Evolutionary conservation across 2,113 vertebrate species (phyloP).

Genomic region (Platycercus adscitus): DNA sequence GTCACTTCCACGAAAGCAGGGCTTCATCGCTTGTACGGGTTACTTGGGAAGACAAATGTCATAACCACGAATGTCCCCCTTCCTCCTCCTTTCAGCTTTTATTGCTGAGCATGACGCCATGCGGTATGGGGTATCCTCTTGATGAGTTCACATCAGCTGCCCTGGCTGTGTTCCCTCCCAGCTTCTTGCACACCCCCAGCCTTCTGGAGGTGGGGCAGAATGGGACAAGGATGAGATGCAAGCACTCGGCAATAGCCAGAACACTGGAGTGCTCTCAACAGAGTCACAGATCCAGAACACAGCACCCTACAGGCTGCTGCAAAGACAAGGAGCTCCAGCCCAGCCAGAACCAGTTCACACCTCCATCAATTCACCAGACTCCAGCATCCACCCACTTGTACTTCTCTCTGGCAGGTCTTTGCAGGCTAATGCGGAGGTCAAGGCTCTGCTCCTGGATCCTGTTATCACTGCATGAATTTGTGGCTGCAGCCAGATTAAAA

Average conservation of each 20-base stretch:
- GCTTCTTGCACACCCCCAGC: not conserved
- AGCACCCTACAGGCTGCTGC: accelerated
- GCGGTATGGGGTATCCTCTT: not conserved
- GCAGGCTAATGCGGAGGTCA: not conserved
- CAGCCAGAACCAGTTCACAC: not conserved
- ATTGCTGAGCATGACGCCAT: not conserved
- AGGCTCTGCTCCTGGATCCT: not conserved
- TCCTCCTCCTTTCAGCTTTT: not conserved
- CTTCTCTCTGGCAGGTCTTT: not conserved
- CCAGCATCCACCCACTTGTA: not conserved
- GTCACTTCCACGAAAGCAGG: not conserved
- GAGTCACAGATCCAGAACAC: not conserved
- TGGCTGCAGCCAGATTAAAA: not conserved
- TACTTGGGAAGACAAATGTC: not conserved
- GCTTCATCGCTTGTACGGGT: accelerated
- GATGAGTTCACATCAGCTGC: not conserved
- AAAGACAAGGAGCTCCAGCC: not conserved
- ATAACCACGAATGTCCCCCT: not conserved
- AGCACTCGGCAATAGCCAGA: not conserved
- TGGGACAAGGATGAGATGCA: not conserved
- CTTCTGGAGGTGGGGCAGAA: not conserved
- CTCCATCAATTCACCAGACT: not conserved
- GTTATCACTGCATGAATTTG: not conserved
- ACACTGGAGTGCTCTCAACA: not conserved
- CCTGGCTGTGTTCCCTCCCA: not conserved